These are phyloP conservation scores for Ferdinandea cuprea DNA, from an alignment of 2,888 invertebrate species.

Conservation along the genomic window DNA sequence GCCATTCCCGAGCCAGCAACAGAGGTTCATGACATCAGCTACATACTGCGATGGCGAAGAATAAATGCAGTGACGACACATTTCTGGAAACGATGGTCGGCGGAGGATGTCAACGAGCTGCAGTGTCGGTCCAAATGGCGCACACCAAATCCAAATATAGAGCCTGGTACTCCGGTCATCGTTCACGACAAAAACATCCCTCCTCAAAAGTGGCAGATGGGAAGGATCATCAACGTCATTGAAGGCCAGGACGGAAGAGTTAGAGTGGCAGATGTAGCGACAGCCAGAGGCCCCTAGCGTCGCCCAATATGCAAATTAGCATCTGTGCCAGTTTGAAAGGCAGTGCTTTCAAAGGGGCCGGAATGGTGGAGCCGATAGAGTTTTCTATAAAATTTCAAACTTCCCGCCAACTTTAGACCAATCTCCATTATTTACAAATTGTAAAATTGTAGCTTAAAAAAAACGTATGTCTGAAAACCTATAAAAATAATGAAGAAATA, in stretches of 20 bases:
- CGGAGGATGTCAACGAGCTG: constrained; percentile 22
- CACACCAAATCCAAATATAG: constrained; percentile 7
- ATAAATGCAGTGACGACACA: constrained; percentile 51
- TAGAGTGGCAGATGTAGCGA: constrained; percentile 22
- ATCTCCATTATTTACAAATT: too few relatives aligned
- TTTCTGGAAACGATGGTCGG: constrained; percentile 11
- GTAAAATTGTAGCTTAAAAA: too few relatives aligned
- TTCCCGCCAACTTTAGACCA: too few relatives aligned
- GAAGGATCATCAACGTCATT: constrained; percentile 3
- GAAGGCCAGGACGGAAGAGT: constrained; percentile 22
- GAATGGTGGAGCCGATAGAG: too few relatives aligned
- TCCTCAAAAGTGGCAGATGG: constrained; percentile 32
- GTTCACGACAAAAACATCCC: constrained; percentile 20
- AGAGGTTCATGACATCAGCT: too few relatives aligned
- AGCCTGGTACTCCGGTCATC: constrained; percentile 2
- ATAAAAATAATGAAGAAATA: too few relatives aligned
- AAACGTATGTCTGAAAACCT: too few relatives aligned
- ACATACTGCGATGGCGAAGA: constrained; percentile 32
- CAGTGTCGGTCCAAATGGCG: constrained; percentile 23
- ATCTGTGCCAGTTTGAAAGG: constrained; percentile 9
- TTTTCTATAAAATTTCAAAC: too few relatives aligned
- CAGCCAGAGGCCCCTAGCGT: neutral
- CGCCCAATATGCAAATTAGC: neutral
- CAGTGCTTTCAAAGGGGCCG: constrained; percentile 15
- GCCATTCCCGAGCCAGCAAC: constrained; percentile 10